These are phyloP conservation scores for Dendrocincla fuliginosa DNA, from an alignment of 2,797 vertebrate genomes.

Conservation along the genomic window DNA sequence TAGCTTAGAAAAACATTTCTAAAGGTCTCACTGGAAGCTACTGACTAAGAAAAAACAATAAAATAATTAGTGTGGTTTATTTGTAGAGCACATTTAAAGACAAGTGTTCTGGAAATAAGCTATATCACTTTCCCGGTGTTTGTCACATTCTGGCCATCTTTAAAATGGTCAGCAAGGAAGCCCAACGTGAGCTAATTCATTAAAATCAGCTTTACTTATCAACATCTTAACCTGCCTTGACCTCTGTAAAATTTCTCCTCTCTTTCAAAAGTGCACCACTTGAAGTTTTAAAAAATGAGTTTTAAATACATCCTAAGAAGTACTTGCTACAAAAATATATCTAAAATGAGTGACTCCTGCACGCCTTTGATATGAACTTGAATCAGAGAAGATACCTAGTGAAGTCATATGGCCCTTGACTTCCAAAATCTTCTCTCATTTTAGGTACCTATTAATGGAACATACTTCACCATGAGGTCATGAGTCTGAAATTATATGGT, in stretches of 20 bases:
- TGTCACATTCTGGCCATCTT: neutral
- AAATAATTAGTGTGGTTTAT: neutral
- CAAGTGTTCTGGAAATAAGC: neutral
- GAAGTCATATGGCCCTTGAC: neutral
- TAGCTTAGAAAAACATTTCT: neutral
- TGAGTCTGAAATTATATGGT: neutral
- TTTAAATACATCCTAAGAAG: neutral
- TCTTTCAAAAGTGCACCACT: neutral
- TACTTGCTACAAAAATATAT: neutral
- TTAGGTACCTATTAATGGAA: neutral
- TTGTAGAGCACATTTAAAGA: neutral
- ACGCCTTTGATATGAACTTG: neutral
- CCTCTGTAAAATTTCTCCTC: neutral
- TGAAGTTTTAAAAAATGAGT: neutral
- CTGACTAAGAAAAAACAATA: neutral
- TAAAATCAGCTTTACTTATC: neutral
- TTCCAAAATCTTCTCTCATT: neutral
- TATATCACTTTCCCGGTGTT: neutral
- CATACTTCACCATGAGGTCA: neutral
- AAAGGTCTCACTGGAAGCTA: neutral
- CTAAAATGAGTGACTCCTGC: neutral
- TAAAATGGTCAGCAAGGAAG: neutral
- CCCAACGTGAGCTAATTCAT: neutral
- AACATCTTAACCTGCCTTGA: neutral
- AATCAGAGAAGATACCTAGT: neutral